Base-by-base conservation (phyloP, 2,888 invertebrate species). In the Drosophila setosimentum region DNA sequence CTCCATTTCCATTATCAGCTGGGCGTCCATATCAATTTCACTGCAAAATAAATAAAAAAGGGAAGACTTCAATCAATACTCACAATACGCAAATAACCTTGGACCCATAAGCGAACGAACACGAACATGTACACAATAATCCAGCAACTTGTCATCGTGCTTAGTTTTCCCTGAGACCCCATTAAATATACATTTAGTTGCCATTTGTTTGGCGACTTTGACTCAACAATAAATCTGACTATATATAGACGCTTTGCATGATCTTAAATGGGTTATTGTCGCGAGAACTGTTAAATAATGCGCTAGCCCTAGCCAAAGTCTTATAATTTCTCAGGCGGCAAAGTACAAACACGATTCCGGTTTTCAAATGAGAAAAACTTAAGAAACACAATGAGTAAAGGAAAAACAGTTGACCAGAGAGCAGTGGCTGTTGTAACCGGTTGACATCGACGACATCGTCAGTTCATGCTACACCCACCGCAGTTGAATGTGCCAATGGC, bases 1-100 rank as follows among this genome's bases (percentile, higher is more conserved):
- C 91, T 96, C 96, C 97, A 97, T 97, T 94, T 97, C 96, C 89
- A 97, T 96, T 91, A 97, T 97, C 86, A 96, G 94, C 92, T 96
- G 95, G 49, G 97, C 96, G 88, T 96, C 95, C 96, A 97, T 96
- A 91, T 97, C 97, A 90, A 95, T 94, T 94, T 97, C 97, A 94
- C 97, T 97, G 83, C 57, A 89, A 83, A 49, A 6, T 53, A 48
- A 13, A 30, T 7, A 73, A 27, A 55, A 55, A 45, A 30, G 11
- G 10, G 10, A 29, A 48, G 49, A 32, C 42, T 27, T 57, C 32
- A 68, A 35, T 58, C 27, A 58, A 35, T 30, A 29, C 21, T 54
- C 24, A 16, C 10, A 18, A 45, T 50, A 71, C 61, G 40, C 32
- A 53, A 71, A 71, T 37, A 55, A 76, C 78, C 78, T 78, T 78